Percentiles rank a stretch among this genome's conserved stretches.
Evolutionary conservation across 1,140 invertebrate genomes (phyloP).

Genomic region (Lucilia sericata): DNA sequence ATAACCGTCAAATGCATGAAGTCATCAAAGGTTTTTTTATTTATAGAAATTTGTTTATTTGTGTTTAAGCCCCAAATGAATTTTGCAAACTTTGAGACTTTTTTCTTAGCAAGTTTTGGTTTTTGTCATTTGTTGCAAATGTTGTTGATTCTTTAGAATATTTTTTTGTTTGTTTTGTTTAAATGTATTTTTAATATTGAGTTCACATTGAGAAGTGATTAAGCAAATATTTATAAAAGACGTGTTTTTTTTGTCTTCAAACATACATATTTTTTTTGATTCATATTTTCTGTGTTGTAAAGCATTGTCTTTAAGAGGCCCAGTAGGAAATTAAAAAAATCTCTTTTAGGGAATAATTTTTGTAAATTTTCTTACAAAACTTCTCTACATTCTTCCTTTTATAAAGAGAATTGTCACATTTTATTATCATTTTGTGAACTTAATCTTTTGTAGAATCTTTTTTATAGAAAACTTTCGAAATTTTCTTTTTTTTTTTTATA

Average conservation of each 20-base stretch:
- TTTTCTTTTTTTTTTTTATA: too few relatives aligned
- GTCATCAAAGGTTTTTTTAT: not conserved
- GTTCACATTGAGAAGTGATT: slow-evolving; percentile 13
- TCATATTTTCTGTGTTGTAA: too few relatives aligned
- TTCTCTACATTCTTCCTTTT: too few relatives aligned
- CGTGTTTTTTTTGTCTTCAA: not conserved
- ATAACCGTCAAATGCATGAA: slow-evolving; percentile 20
- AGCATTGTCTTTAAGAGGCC: too few relatives aligned
- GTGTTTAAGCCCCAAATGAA: not conserved
- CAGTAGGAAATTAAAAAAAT: too few relatives aligned
- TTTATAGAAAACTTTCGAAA: too few relatives aligned
- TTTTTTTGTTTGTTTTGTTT: slow-evolving; percentile 5
- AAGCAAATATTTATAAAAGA: slow-evolving; percentile 30
- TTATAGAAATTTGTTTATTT: not conserved
- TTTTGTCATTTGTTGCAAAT: slow-evolving; percentile 17
- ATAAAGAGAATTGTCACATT: too few relatives aligned
- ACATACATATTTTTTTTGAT: too few relatives aligned
- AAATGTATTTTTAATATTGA: slow-evolving; percentile 16
- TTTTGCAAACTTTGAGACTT: not conserved
- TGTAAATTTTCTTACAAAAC: too few relatives aligned
- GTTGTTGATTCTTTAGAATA: not conserved
- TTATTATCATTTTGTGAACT: too few relatives aligned
- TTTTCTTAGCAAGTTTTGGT: slow-evolving; percentile 4
- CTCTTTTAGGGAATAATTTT: too few relatives aligned
- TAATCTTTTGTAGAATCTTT: too few relatives aligned